Percentiles rank a stretch among this genome's conserved stretches.
Evolutionary conservation across 2,113 vertebrate genomes (phyloP).

Genomic region (Peromyscus leucopus): DNA sequence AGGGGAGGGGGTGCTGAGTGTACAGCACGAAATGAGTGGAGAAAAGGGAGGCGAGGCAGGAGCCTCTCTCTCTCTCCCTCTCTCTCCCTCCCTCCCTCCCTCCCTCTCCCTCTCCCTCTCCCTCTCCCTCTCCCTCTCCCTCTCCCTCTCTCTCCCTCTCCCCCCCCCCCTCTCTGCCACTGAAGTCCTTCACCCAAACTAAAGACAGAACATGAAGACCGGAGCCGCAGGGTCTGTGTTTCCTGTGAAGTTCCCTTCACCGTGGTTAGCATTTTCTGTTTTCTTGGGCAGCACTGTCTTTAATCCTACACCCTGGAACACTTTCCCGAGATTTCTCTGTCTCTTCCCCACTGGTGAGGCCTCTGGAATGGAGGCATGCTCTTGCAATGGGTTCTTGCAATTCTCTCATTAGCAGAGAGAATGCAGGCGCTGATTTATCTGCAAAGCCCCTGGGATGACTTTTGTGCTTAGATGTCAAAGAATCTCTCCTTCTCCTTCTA

Average conservation of each 20-base stretch:
- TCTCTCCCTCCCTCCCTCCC: not conserved
- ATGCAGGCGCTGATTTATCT: conserved; percentile 70
- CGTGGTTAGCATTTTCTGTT: conserved; percentile 15
- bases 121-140: too few species aligned
- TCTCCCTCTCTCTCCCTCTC: not conserved
- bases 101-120: too few species aligned
- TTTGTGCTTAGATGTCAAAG: conserved; percentile 75
- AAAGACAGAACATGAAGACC: not conserved
- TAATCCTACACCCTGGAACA: conserved; percentile 44
- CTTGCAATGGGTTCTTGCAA: conserved; percentile 24
- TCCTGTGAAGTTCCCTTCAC: not conserved
- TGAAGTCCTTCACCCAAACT: conserved; percentile 4
- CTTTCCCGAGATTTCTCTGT: not conserved
- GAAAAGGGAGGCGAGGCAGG: not conserved
- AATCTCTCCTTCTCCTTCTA: conserved; percentile 73
- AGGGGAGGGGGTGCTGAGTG: not conserved
- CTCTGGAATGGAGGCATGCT: conserved; percentile 59
- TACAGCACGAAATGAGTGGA: not conserved
- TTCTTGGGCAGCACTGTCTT: conserved; percentile 24
- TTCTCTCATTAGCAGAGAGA: conserved; percentile 61
- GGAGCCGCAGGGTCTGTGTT: not conserved
- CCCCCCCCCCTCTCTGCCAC: not conserved
- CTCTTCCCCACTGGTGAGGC: conserved; percentile 51
- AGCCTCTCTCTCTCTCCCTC: not conserved
- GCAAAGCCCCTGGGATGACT: conserved; percentile 71